Evolutionary conservation across 2,888 invertebrate species (phyloP).

Genomic region (Heliconius charithonia): DNA sequence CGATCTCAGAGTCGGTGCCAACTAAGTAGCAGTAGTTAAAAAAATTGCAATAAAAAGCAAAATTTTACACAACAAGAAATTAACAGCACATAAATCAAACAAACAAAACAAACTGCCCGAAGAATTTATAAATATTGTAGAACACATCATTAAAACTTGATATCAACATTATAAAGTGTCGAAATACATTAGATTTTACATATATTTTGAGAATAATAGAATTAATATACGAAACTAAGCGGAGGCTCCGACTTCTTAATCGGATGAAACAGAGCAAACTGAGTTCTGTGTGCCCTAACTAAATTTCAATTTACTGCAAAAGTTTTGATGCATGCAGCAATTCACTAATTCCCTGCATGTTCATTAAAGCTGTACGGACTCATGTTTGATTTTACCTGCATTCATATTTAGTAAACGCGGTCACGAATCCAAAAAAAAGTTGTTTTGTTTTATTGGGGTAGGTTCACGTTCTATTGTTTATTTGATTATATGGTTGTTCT

Average conservation of each 20-base stretch:
- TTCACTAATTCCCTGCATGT: slow-evolving; percentile 54
- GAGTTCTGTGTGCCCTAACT: slow-evolving; percentile 43
- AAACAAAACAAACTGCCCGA: no score
- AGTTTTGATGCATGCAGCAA: slow-evolving; percentile 50
- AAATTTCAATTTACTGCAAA: slow-evolving; percentile 47
- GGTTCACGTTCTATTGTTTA: slow-evolving; percentile 11
- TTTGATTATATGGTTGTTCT: no score
- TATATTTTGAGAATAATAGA: slow-evolving; percentile 35
- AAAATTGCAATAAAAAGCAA: no score
- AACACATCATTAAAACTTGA: background rate
- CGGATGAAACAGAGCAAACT: slow-evolving; percentile 47
- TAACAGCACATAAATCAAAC: no score
- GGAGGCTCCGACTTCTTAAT: slow-evolving; percentile 43
- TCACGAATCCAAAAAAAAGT: slow-evolving; percentile 40
- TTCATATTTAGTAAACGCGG: slow-evolving; percentile 46
- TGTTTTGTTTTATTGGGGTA: background rate
- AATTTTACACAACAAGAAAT: no score
- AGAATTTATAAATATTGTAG: no score
- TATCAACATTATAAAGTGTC: slow-evolving; percentile 6
- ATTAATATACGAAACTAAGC: slow-evolving; percentile 37
- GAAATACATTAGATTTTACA: slow-evolving; percentile 26
- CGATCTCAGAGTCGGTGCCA: no score
- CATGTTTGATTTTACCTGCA: slow-evolving; percentile 49
- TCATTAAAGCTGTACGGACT: slow-evolving; percentile 52
- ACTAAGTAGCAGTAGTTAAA: no score